Base-by-base conservation (phyloP, 2,797 vertebrate species). In the Anabacerthia variegaticeps region DNA sequence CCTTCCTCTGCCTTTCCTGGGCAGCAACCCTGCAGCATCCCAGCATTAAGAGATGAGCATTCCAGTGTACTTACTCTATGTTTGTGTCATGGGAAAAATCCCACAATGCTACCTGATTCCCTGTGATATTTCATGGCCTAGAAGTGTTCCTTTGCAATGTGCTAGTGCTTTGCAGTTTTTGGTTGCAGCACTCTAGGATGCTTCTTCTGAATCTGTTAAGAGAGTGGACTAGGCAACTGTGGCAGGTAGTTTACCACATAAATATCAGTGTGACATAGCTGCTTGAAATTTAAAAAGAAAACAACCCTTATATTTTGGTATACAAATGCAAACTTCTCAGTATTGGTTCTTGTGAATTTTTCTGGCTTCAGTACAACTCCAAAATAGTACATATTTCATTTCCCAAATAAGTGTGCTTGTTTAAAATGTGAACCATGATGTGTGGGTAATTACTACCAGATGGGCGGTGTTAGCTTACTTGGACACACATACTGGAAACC, bases 51-150 rank as follows among this genome's bases (percentile, higher is more conserved):
- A 65, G n/a, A 22, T 12, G 27, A 59, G 14, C 5, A 1, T 71
- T 41, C 28, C 54, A 36, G 54, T 28, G 7, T 26, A 32, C 27
- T 39, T 63, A 28, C 23, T 28, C 13, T 24, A 5, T 8, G 7
- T 46, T 77, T 86, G 32, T 58, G 46, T 58, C 17, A 2, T 8
- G 8, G 32, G 34, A 68, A 11, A 41, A 65, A 54, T 58, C 7
- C 19, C 21, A 32, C 1, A 1, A 4, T 4, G 7, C 0, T 0
- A 26, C 41, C 24, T 3, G 23, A 55, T 79, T 71, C 20, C 24
- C 36, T 17, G 23, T 16, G 55, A 6, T 55, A 7, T 61, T 74
- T 75, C 34, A 21, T 8, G 18, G 80, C 39, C 46, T n/a, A 2
- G 10, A 11, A 78, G 22, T 15, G 46, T 66, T 79, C 23, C 72